These are phyloP conservation scores for Capitulum mitella DNA, from an alignment of 2,888 invertebrate genomes.

Conservation along the genomic window DNA sequence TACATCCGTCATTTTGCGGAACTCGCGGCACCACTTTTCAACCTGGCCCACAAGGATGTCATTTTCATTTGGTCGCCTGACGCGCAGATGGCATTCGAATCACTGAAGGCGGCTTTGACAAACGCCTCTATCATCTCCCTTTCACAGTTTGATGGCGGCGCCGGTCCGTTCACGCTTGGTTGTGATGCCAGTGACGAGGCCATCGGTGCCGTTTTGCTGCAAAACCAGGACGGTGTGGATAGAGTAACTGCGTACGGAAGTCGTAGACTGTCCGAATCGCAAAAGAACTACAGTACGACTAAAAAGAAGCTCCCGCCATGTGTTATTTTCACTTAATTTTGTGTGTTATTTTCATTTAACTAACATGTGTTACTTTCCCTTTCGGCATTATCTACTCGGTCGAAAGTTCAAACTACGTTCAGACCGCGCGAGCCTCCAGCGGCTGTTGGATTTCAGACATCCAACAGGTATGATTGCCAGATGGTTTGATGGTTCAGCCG, in stretches of 20 bases:
- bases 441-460: too few relatives aligned
- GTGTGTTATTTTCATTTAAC: too few relatives aligned
- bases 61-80: not conserved
- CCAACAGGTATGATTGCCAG: too few relatives aligned
- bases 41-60: not conserved
- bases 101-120: not conserved
- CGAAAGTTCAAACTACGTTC: too few relatives aligned
- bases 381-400: too few relatives aligned
- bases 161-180: not conserved
- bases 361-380: too few relatives aligned
- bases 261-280: not conserved
- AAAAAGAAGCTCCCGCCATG: not conserved
- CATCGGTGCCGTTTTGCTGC: not conserved
- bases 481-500: too few relatives aligned
- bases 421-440: too few relatives aligned
- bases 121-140: not conserved
- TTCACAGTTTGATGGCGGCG: not conserved
- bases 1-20: not conserved
- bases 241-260: not conserved
- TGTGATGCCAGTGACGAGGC: not conserved
- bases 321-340: not conserved
- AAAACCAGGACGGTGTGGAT: not conserved
- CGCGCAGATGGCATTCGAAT: not conserved
- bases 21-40: not conserved
- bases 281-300: not conserved